Evolutionary conservation across 2,888 invertebrate genomes (phyloP), one percentile per base, ranked within the genome.

Genomic region (Thumatha senex): DNA sequence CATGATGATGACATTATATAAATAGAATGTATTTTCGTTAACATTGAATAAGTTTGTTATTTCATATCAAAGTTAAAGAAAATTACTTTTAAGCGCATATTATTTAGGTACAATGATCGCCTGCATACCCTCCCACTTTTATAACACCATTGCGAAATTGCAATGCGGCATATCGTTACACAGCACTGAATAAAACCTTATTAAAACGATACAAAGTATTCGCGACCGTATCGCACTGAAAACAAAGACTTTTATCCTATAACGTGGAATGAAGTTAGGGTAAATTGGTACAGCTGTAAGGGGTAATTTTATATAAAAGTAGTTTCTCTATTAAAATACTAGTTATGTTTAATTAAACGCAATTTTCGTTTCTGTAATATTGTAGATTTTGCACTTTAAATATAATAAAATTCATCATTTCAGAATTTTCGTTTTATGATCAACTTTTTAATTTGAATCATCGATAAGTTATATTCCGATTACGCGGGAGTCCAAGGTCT

Each of bases 61-160:
- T 24, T n/a, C n/a, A n/a, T 51, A 11, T 45, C 51, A 62, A 55
- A 44, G 53, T 49, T 35, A 12, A 41, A 7, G 9, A 29, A 48
- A 46, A 46, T 45, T 31, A 30, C 10, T 24, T 24, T 38, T 51
- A 41, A 48, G 48, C 34, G 13, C 38, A 45, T 18, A 30, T 15
- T 41, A 48, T 50, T 41, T 44, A 39, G 5, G 14, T 48, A 47
- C 29, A 53, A 55, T 44, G 38, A n/a, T 4, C 13, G 39, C 13
- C 50, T 45, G 53, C 55, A 57, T 61, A 59, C 42, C 51, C 53
- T 46, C 50, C 38, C 34, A 56, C 46, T 58, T 41, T 61, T 46
- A 55, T 11, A 45, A 29, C 55, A 46, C 57, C 48, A 59, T 62
- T 63, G 58, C 61, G 53, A 66, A 67, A 70, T 62, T 48, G 51